These are phyloP conservation scores for Gisinianus flammeolus DNA, from an alignment of 2,888 invertebrate genomes.

Conservation along the genomic window DNA sequence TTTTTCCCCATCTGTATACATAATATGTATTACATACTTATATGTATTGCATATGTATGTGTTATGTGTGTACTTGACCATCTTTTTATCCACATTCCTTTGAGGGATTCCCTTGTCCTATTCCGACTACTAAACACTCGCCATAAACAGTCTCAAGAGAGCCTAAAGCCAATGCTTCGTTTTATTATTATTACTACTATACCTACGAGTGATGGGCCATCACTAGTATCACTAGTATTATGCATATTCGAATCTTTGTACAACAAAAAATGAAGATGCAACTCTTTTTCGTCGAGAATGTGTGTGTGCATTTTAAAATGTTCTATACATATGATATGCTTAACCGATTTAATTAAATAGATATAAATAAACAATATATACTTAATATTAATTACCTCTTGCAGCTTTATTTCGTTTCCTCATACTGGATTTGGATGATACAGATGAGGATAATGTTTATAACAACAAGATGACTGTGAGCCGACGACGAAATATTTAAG, in stretches of 20 bases:
- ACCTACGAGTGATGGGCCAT: neutral
- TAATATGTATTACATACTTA: neutral
- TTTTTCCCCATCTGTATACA: too few species aligned
- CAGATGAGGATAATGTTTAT: neutral
- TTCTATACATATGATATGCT: too few species aligned
- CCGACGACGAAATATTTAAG: too few species aligned
- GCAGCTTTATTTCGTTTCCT: constrained; percentile 36
- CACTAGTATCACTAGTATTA: neutral
- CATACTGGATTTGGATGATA: constrained; percentile 1
- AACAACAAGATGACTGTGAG: neutral
- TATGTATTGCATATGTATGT: neutral
- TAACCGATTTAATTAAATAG: neutral
- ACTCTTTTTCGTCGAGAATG: neutral
- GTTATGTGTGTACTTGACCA: constrained; percentile 27
- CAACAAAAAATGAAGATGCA: neutral
- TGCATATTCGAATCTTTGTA: neutral
- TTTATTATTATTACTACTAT: constrained; percentile 2
- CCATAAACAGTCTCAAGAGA: constrained; percentile 2
- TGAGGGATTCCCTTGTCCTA: constrained; percentile 57
- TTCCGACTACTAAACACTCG: constrained; percentile 11
- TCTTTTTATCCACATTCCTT: constrained; percentile 58
- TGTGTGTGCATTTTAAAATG: neutral
- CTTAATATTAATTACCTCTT: constrained; percentile 21
- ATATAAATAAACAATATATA: neutral
- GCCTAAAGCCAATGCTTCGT: constrained; percentile 29